phyloP scores from a whole-genome alignment of 2,888 invertebrate species.

The Leptinotarsa peninsularis region DNA sequence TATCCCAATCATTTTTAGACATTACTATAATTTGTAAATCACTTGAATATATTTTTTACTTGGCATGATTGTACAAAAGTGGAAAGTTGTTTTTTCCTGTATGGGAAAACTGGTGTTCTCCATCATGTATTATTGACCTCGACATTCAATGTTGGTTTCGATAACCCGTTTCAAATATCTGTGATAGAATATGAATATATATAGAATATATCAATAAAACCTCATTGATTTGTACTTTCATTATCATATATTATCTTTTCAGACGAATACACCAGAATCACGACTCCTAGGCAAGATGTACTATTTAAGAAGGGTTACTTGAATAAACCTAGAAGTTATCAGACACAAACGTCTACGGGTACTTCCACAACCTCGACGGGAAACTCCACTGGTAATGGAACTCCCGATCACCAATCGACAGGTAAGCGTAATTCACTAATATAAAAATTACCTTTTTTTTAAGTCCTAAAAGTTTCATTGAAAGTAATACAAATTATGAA shows the following conservation, averaged over 20 bases:
- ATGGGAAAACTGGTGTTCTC: too few relatives aligned
- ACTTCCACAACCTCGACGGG: conserved; percentile 63
- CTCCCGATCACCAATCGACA: conserved; percentile 66
- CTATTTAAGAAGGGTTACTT: conserved; percentile 78
- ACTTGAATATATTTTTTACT: too few relatives aligned
- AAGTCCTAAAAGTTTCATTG: too few relatives aligned
- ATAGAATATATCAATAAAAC: too few relatives aligned
- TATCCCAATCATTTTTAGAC: too few relatives aligned
- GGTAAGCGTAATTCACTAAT: conserved; percentile 51
- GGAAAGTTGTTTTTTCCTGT: too few relatives aligned
- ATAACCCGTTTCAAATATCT: not conserved
- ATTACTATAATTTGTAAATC: too few relatives aligned
- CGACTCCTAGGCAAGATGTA: conserved; percentile 77
- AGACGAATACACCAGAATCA: conserved; percentile 79
- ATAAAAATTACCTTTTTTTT: not conserved
- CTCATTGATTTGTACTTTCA: not conserved
- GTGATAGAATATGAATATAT: not conserved
- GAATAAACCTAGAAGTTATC: conserved; percentile 69
- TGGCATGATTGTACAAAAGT: too few relatives aligned
- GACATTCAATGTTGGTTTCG: too few relatives aligned
- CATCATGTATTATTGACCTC: too few relatives aligned
- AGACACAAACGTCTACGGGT: conserved; percentile 63
- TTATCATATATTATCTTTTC: conserved; percentile 45
- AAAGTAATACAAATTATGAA: too few relatives aligned
- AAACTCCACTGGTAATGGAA: conserved; percentile 65